phyloP scores from a whole-genome alignment of 1,140 invertebrate species.

The Caligus rogercresseyi region DNA sequence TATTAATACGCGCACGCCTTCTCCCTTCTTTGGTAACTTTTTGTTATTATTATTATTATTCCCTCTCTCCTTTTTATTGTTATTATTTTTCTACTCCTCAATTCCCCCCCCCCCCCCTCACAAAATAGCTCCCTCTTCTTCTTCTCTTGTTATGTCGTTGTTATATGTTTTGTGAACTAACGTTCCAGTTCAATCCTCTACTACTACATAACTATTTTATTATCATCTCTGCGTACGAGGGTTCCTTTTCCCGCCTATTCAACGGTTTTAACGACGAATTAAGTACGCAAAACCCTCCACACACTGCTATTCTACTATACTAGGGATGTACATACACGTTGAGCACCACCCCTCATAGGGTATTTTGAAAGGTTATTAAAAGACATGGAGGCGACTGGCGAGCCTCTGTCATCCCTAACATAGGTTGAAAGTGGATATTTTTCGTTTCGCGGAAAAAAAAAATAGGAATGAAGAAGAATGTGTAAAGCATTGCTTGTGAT shows the following conservation, averaged over 20 bases:
- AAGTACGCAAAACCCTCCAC: neutral
- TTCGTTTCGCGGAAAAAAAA: no score
- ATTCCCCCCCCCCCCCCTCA: neutral
- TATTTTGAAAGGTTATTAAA: no score
- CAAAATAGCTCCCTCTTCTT: neutral
- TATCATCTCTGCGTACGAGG: neutral
- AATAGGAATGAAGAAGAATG: no score
- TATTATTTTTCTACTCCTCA: neutral
- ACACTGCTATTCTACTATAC: neutral
- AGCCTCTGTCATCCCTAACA: no score
- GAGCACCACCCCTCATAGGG: no score
- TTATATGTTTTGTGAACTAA: no score
- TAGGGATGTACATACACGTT: no score
- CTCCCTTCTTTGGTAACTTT: neutral
- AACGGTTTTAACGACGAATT: neutral
- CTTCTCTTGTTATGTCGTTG: neutral
- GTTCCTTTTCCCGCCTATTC: neutral
- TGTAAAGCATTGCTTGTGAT: no score
- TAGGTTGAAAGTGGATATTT: no score
- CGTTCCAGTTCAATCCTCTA: no score
- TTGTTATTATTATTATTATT: neutral
- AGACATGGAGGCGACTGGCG: no score
- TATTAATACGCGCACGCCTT: neutral
- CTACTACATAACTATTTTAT: no score
- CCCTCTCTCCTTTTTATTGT: neutral